Evolutionary conservation across 2,113 vertebrate genomes (phyloP).

Genomic region (Tiliqua scincoides): DNA sequence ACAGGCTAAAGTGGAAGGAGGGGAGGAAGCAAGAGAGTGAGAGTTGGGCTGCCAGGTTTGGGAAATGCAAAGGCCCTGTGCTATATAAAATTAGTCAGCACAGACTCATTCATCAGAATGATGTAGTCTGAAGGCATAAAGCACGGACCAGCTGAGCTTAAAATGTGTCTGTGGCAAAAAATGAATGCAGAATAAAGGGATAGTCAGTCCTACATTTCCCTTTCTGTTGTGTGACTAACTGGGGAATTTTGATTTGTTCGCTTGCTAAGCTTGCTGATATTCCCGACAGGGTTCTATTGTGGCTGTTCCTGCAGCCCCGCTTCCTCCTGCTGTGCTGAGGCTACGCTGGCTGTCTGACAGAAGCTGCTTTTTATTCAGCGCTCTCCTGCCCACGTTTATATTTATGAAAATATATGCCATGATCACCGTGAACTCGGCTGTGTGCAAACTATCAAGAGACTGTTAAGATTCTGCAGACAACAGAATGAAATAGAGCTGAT

Average conservation of each 20-base stretch:
- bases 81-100: not conserved
- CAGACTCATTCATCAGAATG: not conserved
- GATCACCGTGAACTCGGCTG: not conserved
- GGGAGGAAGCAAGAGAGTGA: too few relatives aligned
- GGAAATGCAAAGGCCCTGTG: not conserved
- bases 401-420: not conserved
- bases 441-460: not conserved
- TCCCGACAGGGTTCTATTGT: not conserved
- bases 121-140: not conserved
- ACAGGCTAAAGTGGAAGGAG: too few relatives aligned
- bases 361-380: not conserved
- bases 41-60: too few relatives aligned
- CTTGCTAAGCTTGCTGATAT: not conserved
- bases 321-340: not conserved
- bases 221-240: slow-evolving; percentile 1
- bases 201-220: not conserved
- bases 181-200: not conserved
- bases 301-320: not conserved
- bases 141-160: not conserved
- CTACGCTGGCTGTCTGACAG: not conserved
- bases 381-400: not conserved
- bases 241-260: slow-evolving; percentile 1
- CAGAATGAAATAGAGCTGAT: not conserved
- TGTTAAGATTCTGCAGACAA: too few relatives aligned
- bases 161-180: not conserved